phyloP scores from a whole-genome alignment of 2,888 invertebrate species.

The Clivina fossor region DNA sequence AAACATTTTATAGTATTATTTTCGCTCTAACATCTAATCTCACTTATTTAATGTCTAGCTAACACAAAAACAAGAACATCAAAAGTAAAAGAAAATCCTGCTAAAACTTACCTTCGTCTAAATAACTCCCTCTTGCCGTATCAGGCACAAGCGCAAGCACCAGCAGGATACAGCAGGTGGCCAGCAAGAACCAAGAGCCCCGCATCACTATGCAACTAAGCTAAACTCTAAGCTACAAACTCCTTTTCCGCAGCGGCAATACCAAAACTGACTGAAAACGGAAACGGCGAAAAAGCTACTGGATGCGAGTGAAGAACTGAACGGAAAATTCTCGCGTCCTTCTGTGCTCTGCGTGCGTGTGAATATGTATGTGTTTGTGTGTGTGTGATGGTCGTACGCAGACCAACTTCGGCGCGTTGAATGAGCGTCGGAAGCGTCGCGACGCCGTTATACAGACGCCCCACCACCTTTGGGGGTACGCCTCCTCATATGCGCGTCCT shows the following conservation, averaged over 20 bases:
- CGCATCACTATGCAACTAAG: constrained; percentile 45
- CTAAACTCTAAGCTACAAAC: constrained; percentile 25
- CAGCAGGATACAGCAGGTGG: constrained; percentile 48
- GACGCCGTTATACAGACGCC: constrained; percentile 45
- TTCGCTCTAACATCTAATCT: too few relatives aligned
- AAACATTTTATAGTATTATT: too few relatives aligned
- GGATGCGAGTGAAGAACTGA: constrained; percentile 32
- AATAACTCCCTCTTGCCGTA: constrained; percentile 47
- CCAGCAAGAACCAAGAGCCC: constrained; percentile 49
- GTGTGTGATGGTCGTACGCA: constrained; percentile 36
- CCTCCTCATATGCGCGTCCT: constrained; percentile 44
- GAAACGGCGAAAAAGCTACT: too few relatives aligned
- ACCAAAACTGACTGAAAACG: constrained; percentile 42
- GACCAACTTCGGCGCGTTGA: constrained; percentile 44
- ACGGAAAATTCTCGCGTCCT: constrained; percentile 32
- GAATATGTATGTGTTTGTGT: constrained; percentile 42
- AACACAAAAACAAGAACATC: too few relatives aligned
- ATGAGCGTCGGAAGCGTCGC: constrained; percentile 46
- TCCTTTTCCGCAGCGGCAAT: constrained; percentile 25
- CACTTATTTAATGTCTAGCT: too few relatives aligned
- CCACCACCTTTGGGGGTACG: constrained; percentile 39
- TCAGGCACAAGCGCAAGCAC: constrained; percentile 46
- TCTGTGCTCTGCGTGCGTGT: constrained; percentile 33
- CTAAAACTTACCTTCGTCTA: constrained; percentile 52
- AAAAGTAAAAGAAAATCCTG: too few relatives aligned